These are phyloP conservation scores for Petrocephalus schoutedeni DNA, from an alignment of 2,797 vertebrate species.

Conservation along the genomic window DNA sequence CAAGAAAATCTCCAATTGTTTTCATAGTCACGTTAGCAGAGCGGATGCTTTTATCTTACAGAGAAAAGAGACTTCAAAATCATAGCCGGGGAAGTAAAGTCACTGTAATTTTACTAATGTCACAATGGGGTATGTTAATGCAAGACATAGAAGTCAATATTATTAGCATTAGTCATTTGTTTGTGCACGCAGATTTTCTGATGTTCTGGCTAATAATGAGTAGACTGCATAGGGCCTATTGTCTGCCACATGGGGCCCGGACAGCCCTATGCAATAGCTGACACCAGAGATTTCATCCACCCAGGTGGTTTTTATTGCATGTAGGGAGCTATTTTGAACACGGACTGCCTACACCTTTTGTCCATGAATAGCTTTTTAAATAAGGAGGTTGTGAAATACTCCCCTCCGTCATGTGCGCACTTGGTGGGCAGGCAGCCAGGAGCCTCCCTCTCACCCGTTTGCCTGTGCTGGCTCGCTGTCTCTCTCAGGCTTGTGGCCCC, in stretches of 20 bases:
- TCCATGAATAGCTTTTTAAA: background rate
- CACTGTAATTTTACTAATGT: background rate
- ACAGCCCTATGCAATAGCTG: background rate
- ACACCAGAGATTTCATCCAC: background rate
- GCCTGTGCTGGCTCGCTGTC: background rate
- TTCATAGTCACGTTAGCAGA: background rate
- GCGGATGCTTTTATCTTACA: background rate
- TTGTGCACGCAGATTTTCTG: background rate
- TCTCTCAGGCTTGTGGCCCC: slow-evolving; percentile 84
- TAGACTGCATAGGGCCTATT: background rate
- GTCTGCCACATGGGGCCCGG: no score
- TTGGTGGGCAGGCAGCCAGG: background rate
- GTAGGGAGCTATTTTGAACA: background rate
- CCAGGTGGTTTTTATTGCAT: background rate
- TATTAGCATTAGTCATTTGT: background rate
- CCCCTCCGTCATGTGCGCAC: background rate
- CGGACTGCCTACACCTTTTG: background rate
- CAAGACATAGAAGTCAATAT: background rate
- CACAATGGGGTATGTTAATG: background rate
- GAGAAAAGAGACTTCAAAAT: background rate
- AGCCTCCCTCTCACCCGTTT: background rate
- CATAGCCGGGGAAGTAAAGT: background rate
- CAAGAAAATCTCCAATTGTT: background rate
- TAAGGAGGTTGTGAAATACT: background rate
- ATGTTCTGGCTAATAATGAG: background rate